A percentile compares a stretch with the other conserved stretches of the same genome.
phyloP scores from a whole-genome alignment of 1,140 invertebrate species.

The Cecropterus lyciades region DNA sequence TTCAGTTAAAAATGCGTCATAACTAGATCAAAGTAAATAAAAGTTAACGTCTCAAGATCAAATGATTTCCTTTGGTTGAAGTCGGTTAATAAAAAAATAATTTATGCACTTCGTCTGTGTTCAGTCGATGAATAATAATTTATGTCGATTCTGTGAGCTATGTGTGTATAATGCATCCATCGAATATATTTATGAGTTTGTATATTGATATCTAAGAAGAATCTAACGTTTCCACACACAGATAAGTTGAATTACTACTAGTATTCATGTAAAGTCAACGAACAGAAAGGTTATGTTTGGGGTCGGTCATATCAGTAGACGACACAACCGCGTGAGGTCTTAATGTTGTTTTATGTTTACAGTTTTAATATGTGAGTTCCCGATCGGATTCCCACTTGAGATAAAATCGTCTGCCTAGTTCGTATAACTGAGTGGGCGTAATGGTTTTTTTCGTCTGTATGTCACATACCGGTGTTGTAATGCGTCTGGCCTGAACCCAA shows the following conservation, averaged over 20 bases:
- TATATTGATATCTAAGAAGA: too few relatives aligned
- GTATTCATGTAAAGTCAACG: conserved; percentile 13
- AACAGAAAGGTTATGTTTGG: conserved; percentile 31
- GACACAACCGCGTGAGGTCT: conserved; percentile 18
- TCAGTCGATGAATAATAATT: too few relatives aligned
- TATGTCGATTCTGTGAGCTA: too few relatives aligned
- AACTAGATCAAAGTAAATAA: too few relatives aligned
- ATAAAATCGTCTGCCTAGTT: conserved; percentile 20
- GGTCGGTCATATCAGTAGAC: conserved; percentile 7
- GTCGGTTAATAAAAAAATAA: too few relatives aligned
- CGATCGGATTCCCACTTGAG: conserved; percentile 13
- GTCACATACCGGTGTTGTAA: conserved; percentile 14
- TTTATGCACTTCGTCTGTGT: too few relatives aligned
- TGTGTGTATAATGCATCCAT: too few relatives aligned
- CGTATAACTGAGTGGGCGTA: conserved; percentile 9
- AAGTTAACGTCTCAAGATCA: too few relatives aligned
- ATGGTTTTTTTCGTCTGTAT: conserved; percentile 12
- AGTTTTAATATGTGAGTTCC: conserved; percentile 11
- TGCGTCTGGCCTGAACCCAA: conserved; percentile 18
- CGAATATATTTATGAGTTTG: too few relatives aligned
- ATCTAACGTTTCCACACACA: too few relatives aligned
- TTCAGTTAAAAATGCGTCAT: too few relatives aligned
- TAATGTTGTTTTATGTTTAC: conserved; percentile 13
- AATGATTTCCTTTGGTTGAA: too few relatives aligned
- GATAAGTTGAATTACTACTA: neutral